phyloP scores from a whole-genome alignment of 2,888 invertebrate genomes.

The Sceliomorpha sp. region DNA sequence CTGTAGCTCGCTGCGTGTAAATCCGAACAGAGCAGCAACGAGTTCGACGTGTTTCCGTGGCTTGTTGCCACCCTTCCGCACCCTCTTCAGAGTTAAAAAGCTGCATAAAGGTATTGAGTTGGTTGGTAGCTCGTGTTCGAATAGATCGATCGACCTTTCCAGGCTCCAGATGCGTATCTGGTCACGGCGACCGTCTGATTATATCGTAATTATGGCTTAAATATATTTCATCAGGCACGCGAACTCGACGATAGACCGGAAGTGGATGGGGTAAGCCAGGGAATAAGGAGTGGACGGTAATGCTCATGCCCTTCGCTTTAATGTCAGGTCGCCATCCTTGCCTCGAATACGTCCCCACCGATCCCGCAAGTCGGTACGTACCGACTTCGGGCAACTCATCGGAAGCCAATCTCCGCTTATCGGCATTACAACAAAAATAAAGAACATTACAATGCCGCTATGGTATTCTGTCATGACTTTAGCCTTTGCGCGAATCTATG shows the following conservation, averaged over 20 bases:
- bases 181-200: slow-evolving; percentile 73
- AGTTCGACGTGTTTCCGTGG: slow-evolving; percentile 55
- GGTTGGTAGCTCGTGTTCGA: slow-evolving; percentile 60
- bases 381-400: slow-evolving; percentile 58
- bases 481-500: too few species aligned
- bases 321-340: slow-evolving; percentile 51
- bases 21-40: slow-evolving; percentile 29
- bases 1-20: slow-evolving; percentile 46
- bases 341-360: background rate
- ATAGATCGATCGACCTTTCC: slow-evolving; percentile 71
- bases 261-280: slow-evolving; percentile 32
- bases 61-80: slow-evolving; percentile 55
- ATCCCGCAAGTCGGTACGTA: too few species aligned
- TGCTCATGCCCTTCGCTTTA: slow-evolving; percentile 64
- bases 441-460: slow-evolving; percentile 55
- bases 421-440: slow-evolving; percentile 65
- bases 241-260: slow-evolving; percentile 54
- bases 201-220: slow-evolving; percentile 76
- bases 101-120: slow-evolving; percentile 47
- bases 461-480: slow-evolving; percentile 65
- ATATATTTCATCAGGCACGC: slow-evolving; percentile 76
- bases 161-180: slow-evolving; percentile 69
- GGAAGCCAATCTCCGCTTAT: slow-evolving; percentile 68
- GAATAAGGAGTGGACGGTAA: slow-evolving; percentile 56
- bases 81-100: slow-evolving; percentile 61